A percentile compares a stretch with the other conserved stretches of the same genome.
phyloP scores from a whole-genome alignment of 1,140 invertebrate genomes.

The Tyrophagus putrescentiae region DNA sequence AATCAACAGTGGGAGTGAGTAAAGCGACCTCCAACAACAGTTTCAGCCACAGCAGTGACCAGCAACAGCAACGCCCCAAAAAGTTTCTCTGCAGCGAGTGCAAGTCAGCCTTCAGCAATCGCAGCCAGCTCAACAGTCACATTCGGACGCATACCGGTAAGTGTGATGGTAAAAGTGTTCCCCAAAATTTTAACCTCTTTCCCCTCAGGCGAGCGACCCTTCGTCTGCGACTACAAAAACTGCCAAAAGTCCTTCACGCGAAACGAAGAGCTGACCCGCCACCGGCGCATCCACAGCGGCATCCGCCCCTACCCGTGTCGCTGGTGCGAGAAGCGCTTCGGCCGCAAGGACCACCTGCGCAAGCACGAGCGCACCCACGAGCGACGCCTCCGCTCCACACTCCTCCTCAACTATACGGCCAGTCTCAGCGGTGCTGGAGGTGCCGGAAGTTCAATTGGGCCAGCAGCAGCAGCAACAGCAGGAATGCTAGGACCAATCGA shows the following conservation, averaged over 20 bases:
- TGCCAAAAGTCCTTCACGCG: constrained; percentile 79
- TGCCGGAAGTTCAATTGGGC: no score
- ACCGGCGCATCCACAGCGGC: constrained; percentile 62
- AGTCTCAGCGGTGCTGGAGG: no score
- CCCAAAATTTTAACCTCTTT: not conserved
- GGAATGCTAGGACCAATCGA: no score
- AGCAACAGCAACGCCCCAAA: constrained; percentile 45
- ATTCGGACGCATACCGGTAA: constrained; percentile 72
- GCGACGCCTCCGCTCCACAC: constrained; percentile 8
- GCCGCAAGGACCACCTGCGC: constrained; percentile 53
- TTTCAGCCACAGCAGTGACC: constrained; percentile 44
- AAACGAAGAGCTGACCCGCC: constrained; percentile 79
- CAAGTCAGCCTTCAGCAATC: constrained; percentile 72
- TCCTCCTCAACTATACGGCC: constrained; percentile 6
- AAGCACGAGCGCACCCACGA: constrained; percentile 46
- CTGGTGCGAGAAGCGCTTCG: constrained; percentile 69
- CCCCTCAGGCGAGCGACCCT: constrained; percentile 59
- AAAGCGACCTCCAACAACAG: no score
- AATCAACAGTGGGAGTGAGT: no score
- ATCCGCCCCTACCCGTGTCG: constrained; percentile 46
- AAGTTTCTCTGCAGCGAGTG: constrained; percentile 72
- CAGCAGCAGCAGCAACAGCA: constrained; percentile 1
- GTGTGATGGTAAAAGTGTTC: constrained; percentile 23
- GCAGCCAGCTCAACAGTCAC: constrained; percentile 76
- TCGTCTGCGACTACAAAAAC: constrained; percentile 60